Base-by-base conservation (phyloP, 2,113 vertebrate species). In the Zapus hudsonius region DNA sequence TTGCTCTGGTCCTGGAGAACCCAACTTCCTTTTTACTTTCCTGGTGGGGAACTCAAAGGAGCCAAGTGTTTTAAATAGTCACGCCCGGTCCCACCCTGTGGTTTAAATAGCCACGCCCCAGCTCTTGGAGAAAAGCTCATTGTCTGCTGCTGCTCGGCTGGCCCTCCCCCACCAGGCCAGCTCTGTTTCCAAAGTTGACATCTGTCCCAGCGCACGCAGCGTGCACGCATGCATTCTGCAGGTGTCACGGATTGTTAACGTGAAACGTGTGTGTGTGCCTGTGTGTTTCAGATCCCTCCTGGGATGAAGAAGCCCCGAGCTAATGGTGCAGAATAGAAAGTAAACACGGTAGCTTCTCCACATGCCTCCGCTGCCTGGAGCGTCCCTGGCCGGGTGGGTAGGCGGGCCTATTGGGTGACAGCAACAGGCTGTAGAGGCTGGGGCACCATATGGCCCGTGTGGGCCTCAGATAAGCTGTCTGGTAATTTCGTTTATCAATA, bases 401-500 rank as follows among this genome's bases (percentile, higher is more conserved):
- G 95, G 87, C 97, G 97, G 98, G 97, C 97, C 99, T 98, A 99
- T 99, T 99, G 99, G 98, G 98, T 96, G 97, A 97, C 98, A 99
- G 99, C 99, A 99, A 99, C 99, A 99, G 99, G 99, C 99, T 97
- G 98, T 97, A 97, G 98, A 98, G 98, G 98, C 98, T 98, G 98
- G 99, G 98, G 98, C 98, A 99, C 99, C 99, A 99, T 99, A 99
- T 99, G 99, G 99, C 98, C 98, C 96, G 97, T 99, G 98, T 99
- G 98, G 98, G 98, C 98, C 98, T 98, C 98, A 98, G 98, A 98
- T 99, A 99, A 98, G 98, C 98, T 98, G 98, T 98, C 98, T 98
- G 98, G 97, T 98, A 98, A 98, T 98, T 98, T 98, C 98, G 98
- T 98, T 98, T 98, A 98, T 98, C 98, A 98, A 98, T 97, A 97